Evolutionary conservation across 2,797 vertebrate species (phyloP).

Genomic region (Anabacerthia variegaticeps): DNA sequence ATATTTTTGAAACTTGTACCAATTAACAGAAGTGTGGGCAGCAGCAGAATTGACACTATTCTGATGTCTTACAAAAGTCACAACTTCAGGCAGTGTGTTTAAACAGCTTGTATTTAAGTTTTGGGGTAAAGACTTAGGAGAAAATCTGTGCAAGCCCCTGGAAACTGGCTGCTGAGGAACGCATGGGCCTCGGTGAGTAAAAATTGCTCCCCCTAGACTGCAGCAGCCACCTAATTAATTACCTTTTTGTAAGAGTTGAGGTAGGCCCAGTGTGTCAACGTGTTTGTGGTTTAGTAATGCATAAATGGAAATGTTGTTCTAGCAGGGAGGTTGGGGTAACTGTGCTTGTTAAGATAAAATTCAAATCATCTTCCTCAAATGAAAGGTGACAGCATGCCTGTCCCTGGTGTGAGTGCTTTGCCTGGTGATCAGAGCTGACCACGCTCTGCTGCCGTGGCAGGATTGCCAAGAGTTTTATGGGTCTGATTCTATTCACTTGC

Average conservation of each 20-base stretch:
- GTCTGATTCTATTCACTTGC: neutral
- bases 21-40: neutral
- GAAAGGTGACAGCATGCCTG: neutral
- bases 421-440: neutral
- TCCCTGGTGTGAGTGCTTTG: neutral
- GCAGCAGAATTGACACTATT: neutral
- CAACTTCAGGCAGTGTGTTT: rapidly evolving
- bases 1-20: neutral
- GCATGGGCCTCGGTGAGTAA: rapidly evolving
- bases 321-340: neutral
- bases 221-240: neutral
- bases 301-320: neutral
- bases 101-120: neutral
- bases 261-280: rapidly evolving
- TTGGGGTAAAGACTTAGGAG: neutral
- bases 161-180: neutral
- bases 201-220: neutral
- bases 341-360: neutral
- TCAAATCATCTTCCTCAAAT: neutral
- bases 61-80: neutral
- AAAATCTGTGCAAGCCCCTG: neutral
- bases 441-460: neutral
- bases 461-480: neutral
- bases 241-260: neutral
- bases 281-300: neutral